These are phyloP conservation scores for Tiliacea citrago DNA, from an alignment of 2,888 invertebrate genomes.

Conservation along the genomic window DNA sequence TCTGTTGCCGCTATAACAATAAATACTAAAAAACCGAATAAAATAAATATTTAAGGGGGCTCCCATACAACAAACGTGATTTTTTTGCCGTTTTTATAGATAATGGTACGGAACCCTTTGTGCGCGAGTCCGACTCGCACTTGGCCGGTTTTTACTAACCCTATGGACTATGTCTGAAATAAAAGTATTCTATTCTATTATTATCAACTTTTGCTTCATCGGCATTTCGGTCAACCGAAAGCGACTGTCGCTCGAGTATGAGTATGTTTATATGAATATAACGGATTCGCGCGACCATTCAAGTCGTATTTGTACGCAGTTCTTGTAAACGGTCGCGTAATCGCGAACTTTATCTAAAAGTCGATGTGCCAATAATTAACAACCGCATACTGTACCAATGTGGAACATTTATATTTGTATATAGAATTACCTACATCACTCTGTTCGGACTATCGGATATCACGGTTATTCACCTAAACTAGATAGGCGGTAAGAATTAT, in stretches of 20 bases:
- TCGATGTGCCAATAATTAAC: neutral
- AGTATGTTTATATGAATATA: neutral
- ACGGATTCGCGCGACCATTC: neutral
- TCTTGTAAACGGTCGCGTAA: neutral
- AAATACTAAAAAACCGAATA: too few relatives aligned
- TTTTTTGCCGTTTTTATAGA: too few relatives aligned
- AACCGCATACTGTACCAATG: neutral
- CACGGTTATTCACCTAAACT: slow-evolving; percentile 23
- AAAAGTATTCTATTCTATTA: too few relatives aligned
- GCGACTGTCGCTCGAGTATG: neutral
- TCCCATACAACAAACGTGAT: too few relatives aligned
- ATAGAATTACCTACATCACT: slow-evolving; percentile 5
- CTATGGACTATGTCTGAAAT: too few relatives aligned
- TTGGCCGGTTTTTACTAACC: too few relatives aligned
- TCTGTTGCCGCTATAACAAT: too few relatives aligned
- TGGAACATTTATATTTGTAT: slow-evolving; percentile 1
- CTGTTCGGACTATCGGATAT: slow-evolving; percentile 19
- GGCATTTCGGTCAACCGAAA: neutral
- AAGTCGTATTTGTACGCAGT: neutral
- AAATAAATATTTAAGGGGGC: too few relatives aligned
- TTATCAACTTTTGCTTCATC: too few relatives aligned
- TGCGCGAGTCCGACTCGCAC: too few relatives aligned
- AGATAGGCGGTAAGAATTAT: slow-evolving; percentile 26
- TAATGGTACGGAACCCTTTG: too few relatives aligned
- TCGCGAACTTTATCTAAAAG: slow-evolving; percentile 3